A percentile compares a stretch with the other conserved stretches of the same genome.
phyloP scores from a whole-genome alignment of 2,888 invertebrate genomes.

The Antitype chi region DNA sequence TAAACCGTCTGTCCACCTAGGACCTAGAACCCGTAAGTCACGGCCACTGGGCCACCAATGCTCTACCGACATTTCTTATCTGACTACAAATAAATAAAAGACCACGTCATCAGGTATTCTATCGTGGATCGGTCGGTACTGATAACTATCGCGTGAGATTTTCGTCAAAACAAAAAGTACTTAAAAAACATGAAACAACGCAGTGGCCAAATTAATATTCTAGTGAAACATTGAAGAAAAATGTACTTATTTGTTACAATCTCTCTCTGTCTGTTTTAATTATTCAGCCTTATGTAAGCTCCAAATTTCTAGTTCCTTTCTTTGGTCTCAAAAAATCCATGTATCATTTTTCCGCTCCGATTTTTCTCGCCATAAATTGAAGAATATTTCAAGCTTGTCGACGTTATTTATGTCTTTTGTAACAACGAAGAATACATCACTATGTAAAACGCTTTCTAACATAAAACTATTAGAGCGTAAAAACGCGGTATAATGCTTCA shows the following conservation, averaged over 20 bases:
- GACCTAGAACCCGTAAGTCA: no score
- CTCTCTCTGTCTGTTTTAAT: conserved; percentile 11
- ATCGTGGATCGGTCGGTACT: background rate
- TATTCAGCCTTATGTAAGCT: background rate
- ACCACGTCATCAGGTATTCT: background rate
- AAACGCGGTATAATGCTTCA: background rate
- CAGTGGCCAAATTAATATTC: conserved; percentile 22
- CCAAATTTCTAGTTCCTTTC: conserved; percentile 4
- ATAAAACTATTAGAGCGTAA: background rate
- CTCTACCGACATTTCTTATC: no score
- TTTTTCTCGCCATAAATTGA: conserved; percentile 41
- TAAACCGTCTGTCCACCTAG: no score
- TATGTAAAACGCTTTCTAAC: conserved; percentile 21
- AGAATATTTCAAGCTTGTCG: conserved; percentile 40
- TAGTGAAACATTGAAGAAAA: background rate
- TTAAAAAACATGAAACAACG: conserved; percentile 6
- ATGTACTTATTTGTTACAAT: conserved; percentile 7
- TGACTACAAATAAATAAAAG: background rate
- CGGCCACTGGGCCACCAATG: no score
- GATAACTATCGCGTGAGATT: conserved; percentile 19
- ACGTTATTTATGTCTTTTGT: conserved; percentile 42
- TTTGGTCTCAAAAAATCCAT: conserved; percentile 16
- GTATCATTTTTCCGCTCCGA: conserved; percentile 3
- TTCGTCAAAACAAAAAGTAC: background rate
- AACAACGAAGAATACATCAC: conserved; percentile 23